Evolutionary conservation across 2,797 vertebrate genomes (phyloP), one percentile per base, ranked within the genome.

Genomic region (Danio tinwini): DNA sequence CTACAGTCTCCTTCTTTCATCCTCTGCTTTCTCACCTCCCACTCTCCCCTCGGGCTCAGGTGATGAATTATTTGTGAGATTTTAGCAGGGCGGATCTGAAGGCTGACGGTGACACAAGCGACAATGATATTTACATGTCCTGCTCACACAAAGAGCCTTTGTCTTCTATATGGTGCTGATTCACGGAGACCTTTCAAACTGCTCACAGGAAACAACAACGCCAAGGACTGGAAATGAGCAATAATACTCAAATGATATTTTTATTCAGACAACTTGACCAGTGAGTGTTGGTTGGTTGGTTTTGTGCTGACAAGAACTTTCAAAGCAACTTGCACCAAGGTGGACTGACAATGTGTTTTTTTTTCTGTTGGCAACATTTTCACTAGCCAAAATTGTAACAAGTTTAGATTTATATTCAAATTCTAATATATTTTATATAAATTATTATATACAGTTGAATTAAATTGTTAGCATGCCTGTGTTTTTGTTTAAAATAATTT

Each of bases 1-100:
- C 47, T 11, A 75, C 76, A 62, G 70, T 74, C 65, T 78, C 39
- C 63, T 73, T 81, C 52, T 44, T 73, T 84, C 56, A 62, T 71
- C 80, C 29, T 59, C 40, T 14, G 62, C 69, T 56, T 82, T 80
- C 73, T 88, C 64, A 77, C 78, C 73, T 83, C 70, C 74, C 11
- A 71, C 72, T 62, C 55, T 81, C 64, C 67, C 62, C 70, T 47
- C 44, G 80, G 65, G 69, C 67, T 37, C 73, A 82, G 59, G 81
- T 80, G 82, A 84, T 84, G 77, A 86, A 88, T 88, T 84, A 86
- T 86, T 86, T 73, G 86, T 69, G 39, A 49, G 81, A 59, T 80
- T 78, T 84, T 58, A 44, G 68, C 53, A 40, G 78, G 65, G 49
- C 8, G 75, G 61, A 37, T 40, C 44, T 56, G 80, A 50, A 62